phyloP scores from a whole-genome alignment of 2,797 vertebrate genomes.

The Eutrigla gurnardus region DNA sequence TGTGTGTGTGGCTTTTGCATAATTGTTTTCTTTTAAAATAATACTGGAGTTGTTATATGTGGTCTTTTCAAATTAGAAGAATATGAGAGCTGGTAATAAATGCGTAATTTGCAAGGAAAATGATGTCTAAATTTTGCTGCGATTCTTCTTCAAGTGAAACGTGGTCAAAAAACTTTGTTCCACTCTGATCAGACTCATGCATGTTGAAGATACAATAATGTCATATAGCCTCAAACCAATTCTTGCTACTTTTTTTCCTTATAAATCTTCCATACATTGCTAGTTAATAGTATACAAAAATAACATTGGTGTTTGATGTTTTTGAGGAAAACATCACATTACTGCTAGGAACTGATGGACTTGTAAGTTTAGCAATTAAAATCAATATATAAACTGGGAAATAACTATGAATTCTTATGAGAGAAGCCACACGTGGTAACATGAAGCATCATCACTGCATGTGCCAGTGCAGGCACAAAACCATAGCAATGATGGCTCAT shows the following conservation, averaged over 20 bases:
- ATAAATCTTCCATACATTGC: neutral
- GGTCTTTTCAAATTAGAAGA: constrained; percentile 34
- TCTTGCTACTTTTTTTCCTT: neutral
- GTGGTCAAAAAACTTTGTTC: neutral
- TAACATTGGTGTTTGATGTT: neutral
- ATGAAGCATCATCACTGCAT: neutral
- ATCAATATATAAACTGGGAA: neutral
- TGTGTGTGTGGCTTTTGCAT: constrained; percentile 17
- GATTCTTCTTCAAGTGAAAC: neutral
- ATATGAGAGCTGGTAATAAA: neutral
- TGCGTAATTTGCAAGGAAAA: neutral
- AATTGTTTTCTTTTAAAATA: constrained; percentile 50
- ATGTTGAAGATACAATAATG: neutral
- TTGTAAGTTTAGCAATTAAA: neutral
- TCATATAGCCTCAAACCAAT: neutral
- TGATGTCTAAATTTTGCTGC: too few species aligned
- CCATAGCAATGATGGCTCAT: neutral
- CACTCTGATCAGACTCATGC: neutral
- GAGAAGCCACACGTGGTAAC: neutral
- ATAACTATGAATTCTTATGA: neutral
- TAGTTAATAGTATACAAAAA: neutral
- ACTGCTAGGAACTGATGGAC: constrained; percentile 6
- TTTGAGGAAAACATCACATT: neutral
- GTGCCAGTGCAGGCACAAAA: neutral
- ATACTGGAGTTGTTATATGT: constrained; percentile 40